phyloP scores from a whole-genome alignment of 2,797 vertebrate genomes.

The Dicrostonyx torquatus region DNA sequence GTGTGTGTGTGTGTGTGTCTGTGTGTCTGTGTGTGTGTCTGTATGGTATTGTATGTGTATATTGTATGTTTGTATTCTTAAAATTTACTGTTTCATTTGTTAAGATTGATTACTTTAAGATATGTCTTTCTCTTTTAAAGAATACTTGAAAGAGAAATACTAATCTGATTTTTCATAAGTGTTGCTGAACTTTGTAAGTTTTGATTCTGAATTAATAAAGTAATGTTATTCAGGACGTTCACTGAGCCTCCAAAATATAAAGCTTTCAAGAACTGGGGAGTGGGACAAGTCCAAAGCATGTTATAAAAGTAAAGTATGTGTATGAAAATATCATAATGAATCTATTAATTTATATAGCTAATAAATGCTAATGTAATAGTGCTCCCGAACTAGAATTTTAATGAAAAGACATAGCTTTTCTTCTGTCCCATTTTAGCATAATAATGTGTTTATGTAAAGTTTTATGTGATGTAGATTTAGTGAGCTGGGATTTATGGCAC shows the following conservation, averaged over 20 bases:
- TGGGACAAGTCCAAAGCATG: neutral
- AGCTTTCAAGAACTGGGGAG: neutral
- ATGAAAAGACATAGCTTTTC: constrained; percentile 26
- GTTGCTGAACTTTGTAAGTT: neutral
- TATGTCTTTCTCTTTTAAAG: constrained; percentile 9
- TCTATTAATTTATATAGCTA: neutral
- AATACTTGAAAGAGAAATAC: constrained; percentile 13
- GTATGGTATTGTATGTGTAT: neutral
- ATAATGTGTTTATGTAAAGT: neutral
- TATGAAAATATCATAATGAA: neutral
- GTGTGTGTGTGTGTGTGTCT: neutral
- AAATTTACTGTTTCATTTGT: neutral
- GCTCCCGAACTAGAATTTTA: neutral
- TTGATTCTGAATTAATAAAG: neutral
- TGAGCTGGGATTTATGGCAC: neutral
- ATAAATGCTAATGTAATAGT: neutral
- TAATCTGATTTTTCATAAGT: constrained; percentile 28
- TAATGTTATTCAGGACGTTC: neutral
- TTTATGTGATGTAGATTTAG: neutral
- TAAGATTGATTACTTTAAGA: neutral
- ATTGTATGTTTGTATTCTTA: neutral
- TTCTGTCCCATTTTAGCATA: neutral
- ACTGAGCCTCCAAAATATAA: neutral
- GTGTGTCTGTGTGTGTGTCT: neutral
- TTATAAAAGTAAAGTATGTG: no score